Evolutionary conservation across 2,888 invertebrate species (phyloP), one percentile per base, ranked within the genome.

Genomic region (Asteroscopus sphinx): DNA sequence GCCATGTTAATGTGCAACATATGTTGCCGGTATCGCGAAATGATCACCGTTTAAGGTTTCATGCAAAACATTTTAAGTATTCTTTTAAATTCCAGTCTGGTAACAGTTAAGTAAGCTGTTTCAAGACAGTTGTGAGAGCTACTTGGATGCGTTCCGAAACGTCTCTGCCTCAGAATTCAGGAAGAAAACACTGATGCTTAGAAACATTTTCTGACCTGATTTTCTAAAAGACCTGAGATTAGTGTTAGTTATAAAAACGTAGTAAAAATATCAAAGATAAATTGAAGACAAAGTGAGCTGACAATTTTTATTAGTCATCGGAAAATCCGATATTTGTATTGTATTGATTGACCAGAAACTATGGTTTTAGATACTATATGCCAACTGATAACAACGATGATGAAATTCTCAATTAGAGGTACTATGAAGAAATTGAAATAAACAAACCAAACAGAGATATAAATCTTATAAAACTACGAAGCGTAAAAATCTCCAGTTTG

Each of bases 401-500:
- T 21, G 4, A 26, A 21, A 37, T 7, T 7, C 0, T 15, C 25
- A 61, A 25, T 17, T 16, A 0, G 1, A 28, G n/a, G 3, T 25
- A 21, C 6, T 21, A 21, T 3, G 17, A 51, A 40, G 1, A 21
- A 21, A 32, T 28, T 40, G 9, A 25, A 46, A 35, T 42, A 15
- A 48, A 55, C n/a, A 46, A 62, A 41, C 28, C 11, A 37, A 52
- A 63, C 21, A 33, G 13, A 40, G 25, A 54, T 35, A 67, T 58
- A 65, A 7, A 47, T 52, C 46, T 25, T 49, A 63, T 53, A 67
- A 56, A 73, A 65, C 55, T 66, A 62, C 57, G 15, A 11, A 68
- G 52, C 75, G 68, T 75, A 41, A 66, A 73, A 64, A 75, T 69
- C 69, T 52, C 40, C 41, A 33, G 56, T 56, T 40, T 21, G 48